Percentiles rank a stretch among this genome's conserved stretches.
Conservation (phyloP, 37 sponge, comb jelly and placozoan species). For the Spongia lamella region DNA sequence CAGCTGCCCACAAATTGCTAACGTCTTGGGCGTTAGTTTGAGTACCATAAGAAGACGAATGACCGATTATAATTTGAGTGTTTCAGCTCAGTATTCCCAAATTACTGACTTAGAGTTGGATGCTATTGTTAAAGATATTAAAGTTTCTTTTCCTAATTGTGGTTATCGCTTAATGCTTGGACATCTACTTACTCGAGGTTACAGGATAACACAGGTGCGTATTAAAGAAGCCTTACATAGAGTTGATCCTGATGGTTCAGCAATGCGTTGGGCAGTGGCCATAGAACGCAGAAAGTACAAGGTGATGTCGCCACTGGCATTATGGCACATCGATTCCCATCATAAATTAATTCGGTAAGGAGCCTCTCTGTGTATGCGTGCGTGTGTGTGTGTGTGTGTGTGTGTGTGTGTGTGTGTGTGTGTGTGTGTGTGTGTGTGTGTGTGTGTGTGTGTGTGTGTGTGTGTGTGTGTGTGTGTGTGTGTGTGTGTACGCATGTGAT, state of each 20-base stretch:
- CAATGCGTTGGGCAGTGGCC: neutral
- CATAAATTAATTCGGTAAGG: no score
- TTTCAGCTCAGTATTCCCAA: constrained; percentile 20
- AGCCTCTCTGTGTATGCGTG: no score
- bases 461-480: no score
- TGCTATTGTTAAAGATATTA: constrained; percentile 15
- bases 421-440: no score
- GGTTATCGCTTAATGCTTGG: constrained; percentile 25
- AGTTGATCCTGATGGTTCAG: constrained; percentile 35
- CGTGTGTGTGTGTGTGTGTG: no score
- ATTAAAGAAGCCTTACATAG: constrained; percentile 34
- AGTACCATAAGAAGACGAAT: constrained; percentile 49
- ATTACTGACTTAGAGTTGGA: constrained; percentile 44
- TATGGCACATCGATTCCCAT: no score
- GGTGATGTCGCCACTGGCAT: no score
- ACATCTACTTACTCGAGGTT: constrained; percentile 23
- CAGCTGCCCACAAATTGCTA: constrained; percentile 28
- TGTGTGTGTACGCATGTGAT: no score
- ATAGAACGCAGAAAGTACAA: constrained; percentile 33
- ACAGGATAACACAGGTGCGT: constrained; percentile 24
- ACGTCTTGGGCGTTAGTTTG: constrained; percentile 29
- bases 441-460: no score
- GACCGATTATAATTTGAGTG: constrained; percentile 13
- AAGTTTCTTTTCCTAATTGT: constrained; percentile 27
- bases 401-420: no score